Conservation (phyloP, 1,140 invertebrate genomes). For the Drosophila setifemur region DNA sequence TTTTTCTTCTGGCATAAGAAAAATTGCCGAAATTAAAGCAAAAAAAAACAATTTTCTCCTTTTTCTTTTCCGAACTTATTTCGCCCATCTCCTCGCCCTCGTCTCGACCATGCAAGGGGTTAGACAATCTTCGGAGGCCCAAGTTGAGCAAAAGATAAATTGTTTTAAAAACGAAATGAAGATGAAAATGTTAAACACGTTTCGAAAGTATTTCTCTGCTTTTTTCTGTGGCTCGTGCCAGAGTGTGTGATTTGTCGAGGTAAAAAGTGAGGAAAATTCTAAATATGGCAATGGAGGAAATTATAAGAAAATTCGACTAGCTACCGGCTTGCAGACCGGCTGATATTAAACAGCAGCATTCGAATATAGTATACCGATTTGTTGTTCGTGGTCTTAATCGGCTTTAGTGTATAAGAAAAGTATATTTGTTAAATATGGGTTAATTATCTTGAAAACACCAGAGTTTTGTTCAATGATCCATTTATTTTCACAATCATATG, state of each 20-base stretch:
- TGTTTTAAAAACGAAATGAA: constrained; percentile 67
- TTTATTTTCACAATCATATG: no score
- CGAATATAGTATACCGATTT: no score
- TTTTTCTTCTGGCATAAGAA: constrained; percentile 77
- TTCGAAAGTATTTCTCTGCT: constrained; percentile 48
- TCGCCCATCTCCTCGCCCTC: not conserved
- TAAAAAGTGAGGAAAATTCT: constrained; percentile 27
- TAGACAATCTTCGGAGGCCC: constrained; percentile 60
- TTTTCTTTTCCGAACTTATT: constrained; percentile 20
- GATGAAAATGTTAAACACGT: constrained; percentile 75
- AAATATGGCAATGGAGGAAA: constrained; percentile 38
- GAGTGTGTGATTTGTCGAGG: constrained; percentile 65
- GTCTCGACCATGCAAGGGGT: constrained; percentile 44
- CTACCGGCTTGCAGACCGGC: no score
- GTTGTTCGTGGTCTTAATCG: no score
- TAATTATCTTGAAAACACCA: no score
- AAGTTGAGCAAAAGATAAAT: constrained; percentile 64
- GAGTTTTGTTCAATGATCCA: no score
- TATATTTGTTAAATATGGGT: no score
- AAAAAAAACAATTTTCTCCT: constrained; percentile 77
- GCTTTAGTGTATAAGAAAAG: no score
- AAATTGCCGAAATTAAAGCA: constrained; percentile 80
- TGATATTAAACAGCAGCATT: no score
- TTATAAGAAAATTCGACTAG: no score
- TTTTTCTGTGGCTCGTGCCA: constrained; percentile 33